Base-by-base conservation (phyloP, 2,888 invertebrate genomes). In the Harpagoxenus sublaevis region DNA sequence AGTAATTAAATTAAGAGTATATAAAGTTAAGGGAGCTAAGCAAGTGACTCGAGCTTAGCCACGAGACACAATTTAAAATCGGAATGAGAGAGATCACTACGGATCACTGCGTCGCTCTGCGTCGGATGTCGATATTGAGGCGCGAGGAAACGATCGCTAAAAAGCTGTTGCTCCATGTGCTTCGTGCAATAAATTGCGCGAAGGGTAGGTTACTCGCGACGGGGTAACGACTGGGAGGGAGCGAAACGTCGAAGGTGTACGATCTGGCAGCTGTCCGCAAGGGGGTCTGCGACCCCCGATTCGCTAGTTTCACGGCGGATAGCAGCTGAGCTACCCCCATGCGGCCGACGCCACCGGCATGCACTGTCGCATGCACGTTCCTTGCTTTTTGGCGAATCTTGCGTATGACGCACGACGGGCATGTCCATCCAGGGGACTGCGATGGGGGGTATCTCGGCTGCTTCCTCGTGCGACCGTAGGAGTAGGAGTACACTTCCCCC, bases 281-380 rank as follows among this genome's bases (percentile, higher is more conserved):
- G 90, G 92, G 93, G 93, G 93, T 92, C 89, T 85, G 86, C 87
- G 90, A 92, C 93, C 92, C 93, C 88, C 88, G 89, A 84, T 73
- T 82, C 87, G 85, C 89, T 86, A 84, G 88, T 89, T 91, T 88
- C 88, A 91, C 86, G 88, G 74, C 88, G 88, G 87, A 89, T 91
- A 92, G 92, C 92, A 92, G 92, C 92, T 92, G 92, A 92, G 89
- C 87, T 90, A 91, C 90, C 90, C 90, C 90, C 89, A 84, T 89
- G 88, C 79, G 82, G 28, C 65, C 68, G 79, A 39, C 66, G 55
- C 45, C 71, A 73, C 83, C 68, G 83, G 48, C 35, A n/a, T 60
- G 62, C 23, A 55, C 55, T 23, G 70, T 55, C 70, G 39, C 35
- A 55, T 35, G 55, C 82, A 74, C 87, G 87, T 84, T 84, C 84